Percentiles rank a stretch among this genome's conserved stretches.
Evolutionary conservation across 2,888 invertebrate species (phyloP).

Genomic region (Sympetrum striolatum): DNA sequence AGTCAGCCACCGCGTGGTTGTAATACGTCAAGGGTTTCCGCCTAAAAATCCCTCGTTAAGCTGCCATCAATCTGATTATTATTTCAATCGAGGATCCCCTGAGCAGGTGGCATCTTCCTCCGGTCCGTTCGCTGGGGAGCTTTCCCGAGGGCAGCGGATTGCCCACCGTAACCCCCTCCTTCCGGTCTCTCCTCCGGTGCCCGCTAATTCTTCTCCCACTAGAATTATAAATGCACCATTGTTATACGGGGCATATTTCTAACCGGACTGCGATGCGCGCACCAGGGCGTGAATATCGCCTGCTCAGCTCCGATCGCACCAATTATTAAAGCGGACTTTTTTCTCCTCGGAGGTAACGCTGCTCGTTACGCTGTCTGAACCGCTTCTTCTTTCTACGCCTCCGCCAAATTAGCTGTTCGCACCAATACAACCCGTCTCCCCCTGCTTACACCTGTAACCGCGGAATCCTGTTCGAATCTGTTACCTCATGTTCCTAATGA

Average conservation of each 20-base stretch:
- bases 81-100: no score
- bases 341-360: background rate
- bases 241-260: background rate
- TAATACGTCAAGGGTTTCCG: no score
- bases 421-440: no score
- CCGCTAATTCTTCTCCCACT: background rate
- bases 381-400: background rate
- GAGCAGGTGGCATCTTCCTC: no score
- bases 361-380: background rate
- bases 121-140: background rate
- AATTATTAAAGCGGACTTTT: background rate
- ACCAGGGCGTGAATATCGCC: background rate
- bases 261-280: background rate
- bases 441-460: no score
- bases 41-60: no score
- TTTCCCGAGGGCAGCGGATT: background rate
- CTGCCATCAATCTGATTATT: no score
- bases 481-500: no score
- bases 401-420: background rate
- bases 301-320: background rate
- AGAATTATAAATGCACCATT: constrained; percentile 34
- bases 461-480: no score
- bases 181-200: background rate
- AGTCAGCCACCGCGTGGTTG: no score
- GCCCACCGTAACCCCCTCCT: background rate